Base-by-base conservation (phyloP, 2,797 vertebrate species). In the Sciurus carolinensis region DNA sequence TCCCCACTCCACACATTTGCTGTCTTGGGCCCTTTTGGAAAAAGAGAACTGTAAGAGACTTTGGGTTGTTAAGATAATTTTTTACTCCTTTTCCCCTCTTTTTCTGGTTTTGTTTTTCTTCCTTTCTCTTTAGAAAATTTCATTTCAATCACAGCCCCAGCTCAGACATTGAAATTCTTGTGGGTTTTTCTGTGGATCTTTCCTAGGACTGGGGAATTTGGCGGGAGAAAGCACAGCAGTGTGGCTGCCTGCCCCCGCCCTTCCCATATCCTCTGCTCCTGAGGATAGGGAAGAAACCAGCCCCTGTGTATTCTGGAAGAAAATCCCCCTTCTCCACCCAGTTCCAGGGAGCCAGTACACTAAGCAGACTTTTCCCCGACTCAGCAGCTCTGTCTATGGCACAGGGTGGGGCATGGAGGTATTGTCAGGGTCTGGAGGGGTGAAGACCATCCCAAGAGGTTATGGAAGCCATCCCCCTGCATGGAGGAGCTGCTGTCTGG, bases 181-280 rank as follows among this genome's bases (percentile, higher is more conserved):
- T 97, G 97, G 98, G 95, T 96, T 97, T 97, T 96, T 85, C 91
- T 97, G 97, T 97, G 97, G 96, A 94, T 97, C 95, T 97, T 98
- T 97, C 96, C 97, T 95, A 97, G 90, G 94, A 88, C 92, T 94
- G 85, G 94, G 96, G 92, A 97, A 97, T 97, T 97, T 97, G 96
- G 94, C 73, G 57, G 94, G 94, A 97, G 91, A 95, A 98, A 96
- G 92, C 95, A 76, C 33, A 47, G 95, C 87, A 71, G 47, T 96
- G 95, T 80, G 94, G 96, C 84, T 33, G 93, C 91, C 81, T 91
- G 86, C 90, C 85, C 87, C 83, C 84, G 13, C 94, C 98, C 95
- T 73, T 80, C 85, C 80, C 64, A 72, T 83, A 93, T 79, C 96
- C 96, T 96, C 91, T 83, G 28, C 84, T 95, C 87, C 91, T 86